Evolutionary conservation across 2,888 invertebrate genomes (phyloP).

Genomic region (Agrochola lota): DNA sequence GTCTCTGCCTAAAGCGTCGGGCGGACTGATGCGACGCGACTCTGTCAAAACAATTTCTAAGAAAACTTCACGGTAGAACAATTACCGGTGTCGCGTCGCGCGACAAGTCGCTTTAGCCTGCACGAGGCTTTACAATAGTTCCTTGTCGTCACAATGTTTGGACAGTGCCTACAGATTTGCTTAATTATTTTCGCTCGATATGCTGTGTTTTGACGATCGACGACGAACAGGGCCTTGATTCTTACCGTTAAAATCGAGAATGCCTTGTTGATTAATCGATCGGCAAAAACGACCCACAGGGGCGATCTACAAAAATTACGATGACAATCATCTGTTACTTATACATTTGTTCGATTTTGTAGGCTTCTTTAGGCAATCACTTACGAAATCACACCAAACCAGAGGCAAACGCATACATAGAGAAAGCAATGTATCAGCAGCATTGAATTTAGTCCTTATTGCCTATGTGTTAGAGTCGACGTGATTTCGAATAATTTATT

Average conservation of each 20-base stretch:
- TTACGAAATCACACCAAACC: conserved; percentile 26
- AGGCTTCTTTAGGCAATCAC: neutral
- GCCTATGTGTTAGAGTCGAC: neutral
- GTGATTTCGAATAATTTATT: conserved; percentile 19
- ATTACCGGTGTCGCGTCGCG: too few species aligned
- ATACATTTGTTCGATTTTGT: neutral
- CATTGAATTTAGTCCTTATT: conserved; percentile 4
- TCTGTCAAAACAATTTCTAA: too few species aligned
- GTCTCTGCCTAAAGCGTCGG: neutral
- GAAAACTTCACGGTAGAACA: too few species aligned
- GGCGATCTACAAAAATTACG: too few species aligned
- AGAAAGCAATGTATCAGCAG: conserved; percentile 18
- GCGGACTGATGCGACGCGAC: too few species aligned
- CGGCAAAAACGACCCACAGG: neutral
- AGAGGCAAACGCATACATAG: neutral
- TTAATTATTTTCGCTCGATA: neutral
- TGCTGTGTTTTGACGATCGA: neutral
- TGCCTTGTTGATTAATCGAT: neutral
- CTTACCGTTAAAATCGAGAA: too few species aligned
- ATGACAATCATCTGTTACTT: neutral
- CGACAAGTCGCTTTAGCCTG: too few species aligned
- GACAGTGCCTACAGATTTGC: neutral
- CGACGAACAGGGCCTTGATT: too few species aligned
- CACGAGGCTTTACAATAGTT: neutral
- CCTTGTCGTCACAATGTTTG: neutral